Conservation (phyloP, 2,888 invertebrate species). For the Xylota sylvarum region DNA sequence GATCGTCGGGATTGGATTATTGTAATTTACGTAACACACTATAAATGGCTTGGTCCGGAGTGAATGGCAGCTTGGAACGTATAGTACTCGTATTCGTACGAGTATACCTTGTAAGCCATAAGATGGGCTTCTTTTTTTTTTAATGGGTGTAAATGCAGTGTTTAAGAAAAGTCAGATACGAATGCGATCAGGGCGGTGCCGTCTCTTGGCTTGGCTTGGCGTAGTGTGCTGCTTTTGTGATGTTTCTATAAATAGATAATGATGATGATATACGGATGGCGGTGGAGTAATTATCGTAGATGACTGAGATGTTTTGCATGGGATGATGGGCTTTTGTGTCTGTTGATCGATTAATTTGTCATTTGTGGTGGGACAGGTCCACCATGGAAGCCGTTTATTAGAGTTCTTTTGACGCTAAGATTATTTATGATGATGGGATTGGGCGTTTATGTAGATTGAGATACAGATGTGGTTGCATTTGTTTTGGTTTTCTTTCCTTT, state of each 20-base stretch:
- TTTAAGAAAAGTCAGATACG: slow-evolving; percentile 33
- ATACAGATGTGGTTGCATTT: slow-evolving; percentile 14
- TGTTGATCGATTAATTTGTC: slow-evolving; percentile 68
- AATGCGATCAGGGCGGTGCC: slow-evolving; percentile 41
- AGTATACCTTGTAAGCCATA: slow-evolving; percentile 4
- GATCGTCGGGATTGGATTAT: slow-evolving; percentile 68
- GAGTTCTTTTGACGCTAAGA: slow-evolving; percentile 29
- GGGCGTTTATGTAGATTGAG: slow-evolving; percentile 55
- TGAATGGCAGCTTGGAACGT: slow-evolving; percentile 49
- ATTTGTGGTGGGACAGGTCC: slow-evolving; percentile 35
- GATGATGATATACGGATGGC: slow-evolving; percentile 47
- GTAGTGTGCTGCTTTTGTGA: neutral
- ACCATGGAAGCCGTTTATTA: slow-evolving; percentile 27
- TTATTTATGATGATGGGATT: slow-evolving; percentile 34
- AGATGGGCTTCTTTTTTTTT: neutral
- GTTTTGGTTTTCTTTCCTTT: neutral
- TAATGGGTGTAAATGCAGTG: slow-evolving; percentile 63
- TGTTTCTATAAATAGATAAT: slow-evolving; percentile 66
- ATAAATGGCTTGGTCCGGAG: slow-evolving; percentile 58
- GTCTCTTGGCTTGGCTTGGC: no score
- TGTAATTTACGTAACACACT: slow-evolving; percentile 75
- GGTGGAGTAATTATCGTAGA: slow-evolving; percentile 55
- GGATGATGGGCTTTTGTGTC: slow-evolving; percentile 29
- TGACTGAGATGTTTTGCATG: slow-evolving; percentile 31
- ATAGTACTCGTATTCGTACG: no score